Evolutionary conservation across 2,797 vertebrate genomes (phyloP).

Genomic region (Thripadectes ignobilis): DNA sequence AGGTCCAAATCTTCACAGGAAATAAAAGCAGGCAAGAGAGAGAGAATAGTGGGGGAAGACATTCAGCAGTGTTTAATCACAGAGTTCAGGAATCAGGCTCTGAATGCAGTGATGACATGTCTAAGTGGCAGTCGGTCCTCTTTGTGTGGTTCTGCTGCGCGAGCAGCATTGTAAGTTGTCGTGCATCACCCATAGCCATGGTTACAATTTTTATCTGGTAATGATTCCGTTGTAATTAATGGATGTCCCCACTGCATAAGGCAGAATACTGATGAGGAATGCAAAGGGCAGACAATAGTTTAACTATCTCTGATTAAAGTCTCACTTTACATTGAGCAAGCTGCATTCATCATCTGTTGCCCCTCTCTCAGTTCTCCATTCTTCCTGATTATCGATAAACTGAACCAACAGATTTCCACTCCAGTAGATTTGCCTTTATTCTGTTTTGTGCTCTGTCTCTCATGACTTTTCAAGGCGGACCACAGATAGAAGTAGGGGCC

Average conservation of each 20-base stretch:
- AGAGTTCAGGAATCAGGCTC: slow-evolving; percentile 37
- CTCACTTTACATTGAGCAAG: not conserved
- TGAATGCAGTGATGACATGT: not conserved
- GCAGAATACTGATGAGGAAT: slow-evolving; percentile 43
- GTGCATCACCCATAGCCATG: slow-evolving; percentile 20
- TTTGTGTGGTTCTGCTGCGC: not conserved
- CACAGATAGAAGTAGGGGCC: not conserved
- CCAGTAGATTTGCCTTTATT: not conserved
- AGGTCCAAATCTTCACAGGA: slow-evolving; percentile 62
- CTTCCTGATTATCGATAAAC: not conserved
- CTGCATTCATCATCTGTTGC: not conserved
- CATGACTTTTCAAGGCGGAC: not conserved
- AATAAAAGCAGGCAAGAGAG: slow-evolving; percentile 43
- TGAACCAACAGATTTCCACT: not conserved
- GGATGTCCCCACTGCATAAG: slow-evolving; percentile 14
- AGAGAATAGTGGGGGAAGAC: not conserved
- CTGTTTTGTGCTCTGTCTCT: not conserved
- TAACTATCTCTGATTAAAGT: not conserved
- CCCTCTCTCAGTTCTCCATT: not conserved
- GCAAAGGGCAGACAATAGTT: not conserved
- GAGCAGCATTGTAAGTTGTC: not conserved
- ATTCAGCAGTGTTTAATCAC: slow-evolving; percentile 1
- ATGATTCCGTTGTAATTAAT: slow-evolving; percentile 40
- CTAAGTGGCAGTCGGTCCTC: not conserved
- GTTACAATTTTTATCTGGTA: slow-evolving; percentile 51